Percentiles rank a stretch among this genome's conserved stretches.
Conservation (phyloP, 2,797 vertebrate species). For the Phoeniculus purpureus region DNA sequence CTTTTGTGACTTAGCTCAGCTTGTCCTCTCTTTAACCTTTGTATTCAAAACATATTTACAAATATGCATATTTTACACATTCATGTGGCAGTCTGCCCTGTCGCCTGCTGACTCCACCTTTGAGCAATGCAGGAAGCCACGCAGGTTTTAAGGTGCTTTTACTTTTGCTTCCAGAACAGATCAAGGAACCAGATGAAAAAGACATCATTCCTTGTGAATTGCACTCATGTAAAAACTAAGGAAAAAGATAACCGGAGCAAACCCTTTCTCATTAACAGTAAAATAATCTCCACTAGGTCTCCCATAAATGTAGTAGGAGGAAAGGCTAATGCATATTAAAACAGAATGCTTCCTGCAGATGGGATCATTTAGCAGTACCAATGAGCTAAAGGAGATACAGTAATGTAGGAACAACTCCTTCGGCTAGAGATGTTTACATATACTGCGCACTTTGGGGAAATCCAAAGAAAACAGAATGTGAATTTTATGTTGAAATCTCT, state of each 20-base stretch:
- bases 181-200: neutral
- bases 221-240: neutral
- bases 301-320: neutral
- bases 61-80: conserved; percentile 56
- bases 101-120: neutral
- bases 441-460: neutral
- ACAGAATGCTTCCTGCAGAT: neutral
- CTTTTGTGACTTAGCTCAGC: conserved; percentile 38
- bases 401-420: conserved; percentile 25
- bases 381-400: neutral
- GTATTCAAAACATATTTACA: conserved; percentile 63
- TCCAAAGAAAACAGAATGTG: neutral
- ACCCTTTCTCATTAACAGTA: neutral
- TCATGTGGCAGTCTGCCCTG: neutral
- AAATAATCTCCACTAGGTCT: conserved; percentile 4
- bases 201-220: conserved; percentile 10
- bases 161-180: neutral
- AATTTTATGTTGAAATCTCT: neutral
- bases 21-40: conserved; percentile 70
- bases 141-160: conserved; percentile 6
- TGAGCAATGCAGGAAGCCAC: neutral
- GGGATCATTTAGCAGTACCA: conserved; percentile 26
- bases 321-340: conserved; percentile 36
- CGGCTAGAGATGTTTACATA: neutral
- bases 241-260: neutral